Conservation (phyloP, 2,113 vertebrate genomes). For the Eolophus roseicapilla region DNA sequence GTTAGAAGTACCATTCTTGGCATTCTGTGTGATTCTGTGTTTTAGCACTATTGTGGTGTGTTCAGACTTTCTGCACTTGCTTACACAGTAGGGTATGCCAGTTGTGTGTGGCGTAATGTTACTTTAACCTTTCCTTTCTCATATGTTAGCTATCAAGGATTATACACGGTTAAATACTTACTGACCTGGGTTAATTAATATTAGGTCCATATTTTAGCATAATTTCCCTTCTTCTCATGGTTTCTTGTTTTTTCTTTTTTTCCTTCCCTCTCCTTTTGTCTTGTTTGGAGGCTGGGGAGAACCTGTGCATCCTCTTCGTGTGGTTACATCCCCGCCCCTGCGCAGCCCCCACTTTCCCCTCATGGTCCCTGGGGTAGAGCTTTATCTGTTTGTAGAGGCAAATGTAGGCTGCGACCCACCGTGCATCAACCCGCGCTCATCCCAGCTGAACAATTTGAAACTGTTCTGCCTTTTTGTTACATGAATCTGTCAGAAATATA, state of each 20-base stretch:
- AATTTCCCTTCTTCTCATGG: conserved; percentile 68
- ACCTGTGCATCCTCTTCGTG: conserved; percentile 60
- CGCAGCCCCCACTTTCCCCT: conserved; percentile 63
- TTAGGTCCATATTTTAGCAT: conserved; percentile 78
- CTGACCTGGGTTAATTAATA: conserved; percentile 81
- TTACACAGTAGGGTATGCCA: conserved; percentile 83
- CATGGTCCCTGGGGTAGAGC: conserved; percentile 66
- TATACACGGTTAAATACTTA: conserved; percentile 77
- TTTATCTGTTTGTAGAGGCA: conserved; percentile 72
- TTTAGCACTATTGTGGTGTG: conserved; percentile 83
- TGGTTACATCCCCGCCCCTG: conserved; percentile 41
- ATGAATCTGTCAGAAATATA: conserved; percentile 99
- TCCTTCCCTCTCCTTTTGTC: conserved; percentile 25
- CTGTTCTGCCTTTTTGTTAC: conserved; percentile 98
- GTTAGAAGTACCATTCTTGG: conserved; percentile 73
- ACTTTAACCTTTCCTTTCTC: conserved; percentile 71
- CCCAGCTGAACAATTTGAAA: conserved; percentile 89
- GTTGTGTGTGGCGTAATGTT: conserved; percentile 74
- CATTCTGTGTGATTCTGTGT: conserved; percentile 81
- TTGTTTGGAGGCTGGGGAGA: conserved; percentile 73
- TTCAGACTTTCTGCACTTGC: conserved; percentile 82
- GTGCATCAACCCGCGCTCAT: conserved; percentile 75
- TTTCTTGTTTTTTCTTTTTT: background rate
- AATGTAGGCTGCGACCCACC: conserved; percentile 73
- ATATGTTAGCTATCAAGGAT: conserved; percentile 77